Evolutionary conservation across 1,140 invertebrate species (phyloP).

Genomic region (Gonatopus flavifemur): DNA sequence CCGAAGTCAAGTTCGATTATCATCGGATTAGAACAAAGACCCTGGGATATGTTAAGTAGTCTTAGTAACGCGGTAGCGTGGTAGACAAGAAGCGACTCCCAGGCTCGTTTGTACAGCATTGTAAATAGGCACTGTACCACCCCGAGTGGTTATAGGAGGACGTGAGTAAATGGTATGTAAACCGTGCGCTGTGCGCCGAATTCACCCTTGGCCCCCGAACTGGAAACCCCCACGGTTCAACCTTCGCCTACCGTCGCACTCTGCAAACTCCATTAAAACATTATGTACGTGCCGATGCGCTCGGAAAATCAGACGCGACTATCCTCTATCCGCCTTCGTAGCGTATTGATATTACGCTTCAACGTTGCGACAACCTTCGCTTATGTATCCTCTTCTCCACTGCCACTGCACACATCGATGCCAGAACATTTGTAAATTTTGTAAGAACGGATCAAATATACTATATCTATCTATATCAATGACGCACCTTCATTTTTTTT

Average conservation of each 20-base stretch:
- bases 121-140: slow-evolving; percentile 39
- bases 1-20: no score
- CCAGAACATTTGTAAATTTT: no score
- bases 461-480: no score
- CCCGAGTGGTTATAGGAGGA: slow-evolving; percentile 44
- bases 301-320: slow-evolving; percentile 57
- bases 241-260: slow-evolving; percentile 34
- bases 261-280: slow-evolving; percentile 61
- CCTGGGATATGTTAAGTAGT: no score
- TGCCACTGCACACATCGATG: no score
- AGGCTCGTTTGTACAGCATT: slow-evolving; percentile 43
- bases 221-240: slow-evolving; percentile 27
- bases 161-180: slow-evolving; percentile 60
- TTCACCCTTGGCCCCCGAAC: slow-evolving; percentile 44
- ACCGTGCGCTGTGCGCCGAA: slow-evolving; percentile 46
- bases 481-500: no score
- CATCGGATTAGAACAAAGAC: not conserved
- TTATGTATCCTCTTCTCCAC: no score
- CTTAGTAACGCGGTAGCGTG: slow-evolving; percentile 5
- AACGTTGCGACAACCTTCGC: slow-evolving; percentile 14
- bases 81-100: slow-evolving; percentile 13
- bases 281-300: slow-evolving; percentile 59
- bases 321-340: slow-evolving; percentile 25
- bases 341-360: slow-evolving; percentile 38
- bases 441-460: no score